phyloP scores from a whole-genome alignment of 2,797 vertebrate genomes.

The Geotria australis region DNA sequence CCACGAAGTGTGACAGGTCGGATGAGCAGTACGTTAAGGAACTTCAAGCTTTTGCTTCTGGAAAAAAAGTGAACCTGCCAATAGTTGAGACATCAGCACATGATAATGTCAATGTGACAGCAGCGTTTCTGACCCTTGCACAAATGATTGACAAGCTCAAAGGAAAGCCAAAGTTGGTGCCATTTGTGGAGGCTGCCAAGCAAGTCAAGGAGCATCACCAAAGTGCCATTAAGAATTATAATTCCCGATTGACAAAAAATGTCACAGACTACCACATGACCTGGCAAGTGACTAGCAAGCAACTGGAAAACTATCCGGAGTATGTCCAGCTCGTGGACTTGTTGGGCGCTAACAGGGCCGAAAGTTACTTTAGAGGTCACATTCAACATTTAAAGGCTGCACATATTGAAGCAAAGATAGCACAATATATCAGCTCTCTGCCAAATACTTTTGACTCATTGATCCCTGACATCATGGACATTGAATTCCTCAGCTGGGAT shows the following conservation, averaged over 20 bases:
- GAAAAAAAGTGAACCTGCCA: constrained; percentile 68
- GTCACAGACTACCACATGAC: constrained; percentile 80
- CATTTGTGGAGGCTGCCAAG: constrained; percentile 83
- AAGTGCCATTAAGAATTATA: constrained; percentile 56
- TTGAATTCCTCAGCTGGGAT: constrained; percentile 62
- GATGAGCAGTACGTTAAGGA: constrained; percentile 90
- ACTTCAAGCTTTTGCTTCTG: constrained; percentile 58
- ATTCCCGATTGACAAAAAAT: constrained; percentile 53
- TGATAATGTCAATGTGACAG: constrained; percentile 54
- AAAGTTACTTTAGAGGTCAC: constrained; percentile 69
- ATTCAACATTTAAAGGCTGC: constrained; percentile 85
- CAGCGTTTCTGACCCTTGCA: constrained; percentile 66
- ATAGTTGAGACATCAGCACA: constrained; percentile 74
- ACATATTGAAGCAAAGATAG: constrained; percentile 67
- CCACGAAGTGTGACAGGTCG: constrained; percentile 83
- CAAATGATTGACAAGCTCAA: constrained; percentile 92
- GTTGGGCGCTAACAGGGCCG: constrained; percentile 74
- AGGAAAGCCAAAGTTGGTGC: constrained; percentile 81
- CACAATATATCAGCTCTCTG: constrained; percentile 69
- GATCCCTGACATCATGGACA: constrained; percentile 61
- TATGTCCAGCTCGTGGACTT: constrained; percentile 77
- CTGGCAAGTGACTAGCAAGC: constrained; percentile 70
- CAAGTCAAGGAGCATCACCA: constrained; percentile 36
- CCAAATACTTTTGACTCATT: constrained; percentile 76
- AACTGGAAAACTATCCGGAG: constrained; percentile 64